Percentiles rank a stretch among this genome's conserved stretches.
phyloP scores from a whole-genome alignment of 2,113 vertebrate genomes.

The Proterorhinus semilunaris region DNA sequence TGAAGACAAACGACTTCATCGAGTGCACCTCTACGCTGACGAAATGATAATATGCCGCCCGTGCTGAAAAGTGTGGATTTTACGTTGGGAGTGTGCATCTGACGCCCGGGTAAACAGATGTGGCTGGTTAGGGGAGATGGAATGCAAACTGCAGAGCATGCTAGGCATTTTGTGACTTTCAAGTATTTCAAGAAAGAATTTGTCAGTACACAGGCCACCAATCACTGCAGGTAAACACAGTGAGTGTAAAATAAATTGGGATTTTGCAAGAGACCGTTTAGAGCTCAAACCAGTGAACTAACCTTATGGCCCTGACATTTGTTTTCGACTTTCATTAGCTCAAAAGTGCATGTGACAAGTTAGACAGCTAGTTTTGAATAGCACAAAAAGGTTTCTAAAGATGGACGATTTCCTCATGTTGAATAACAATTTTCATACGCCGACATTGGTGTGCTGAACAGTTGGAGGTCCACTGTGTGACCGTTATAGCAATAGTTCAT shows the following conservation, averaged over 20 bases:
- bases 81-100: slow-evolving; percentile 14
- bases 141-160: background rate
- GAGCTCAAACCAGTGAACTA: too few species aligned
- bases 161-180: slow-evolving; percentile 14
- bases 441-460: too few species aligned
- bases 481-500: too few species aligned
- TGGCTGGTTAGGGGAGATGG: slow-evolving; percentile 26
- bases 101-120: slow-evolving; percentile 9
- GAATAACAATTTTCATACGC: too few species aligned
- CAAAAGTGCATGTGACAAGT: too few species aligned
- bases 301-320: too few species aligned
- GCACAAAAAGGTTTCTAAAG: too few species aligned
- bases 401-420: too few species aligned
- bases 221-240: background rate
- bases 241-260: background rate
- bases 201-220: background rate
- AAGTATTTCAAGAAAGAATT: too few species aligned
- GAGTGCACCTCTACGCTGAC: slow-evolving; percentile 39
- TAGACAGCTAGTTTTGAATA: too few species aligned
- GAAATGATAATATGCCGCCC: slow-evolving; percentile 51
- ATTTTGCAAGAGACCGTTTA: background rate
- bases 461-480: too few species aligned
- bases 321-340: too few species aligned
- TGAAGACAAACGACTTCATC: slow-evolving; percentile 49
- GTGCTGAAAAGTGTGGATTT: slow-evolving; percentile 21